Evolutionary conservation across 1,140 invertebrate species (phyloP).

Genomic region (Aphis gossypii): DNA sequence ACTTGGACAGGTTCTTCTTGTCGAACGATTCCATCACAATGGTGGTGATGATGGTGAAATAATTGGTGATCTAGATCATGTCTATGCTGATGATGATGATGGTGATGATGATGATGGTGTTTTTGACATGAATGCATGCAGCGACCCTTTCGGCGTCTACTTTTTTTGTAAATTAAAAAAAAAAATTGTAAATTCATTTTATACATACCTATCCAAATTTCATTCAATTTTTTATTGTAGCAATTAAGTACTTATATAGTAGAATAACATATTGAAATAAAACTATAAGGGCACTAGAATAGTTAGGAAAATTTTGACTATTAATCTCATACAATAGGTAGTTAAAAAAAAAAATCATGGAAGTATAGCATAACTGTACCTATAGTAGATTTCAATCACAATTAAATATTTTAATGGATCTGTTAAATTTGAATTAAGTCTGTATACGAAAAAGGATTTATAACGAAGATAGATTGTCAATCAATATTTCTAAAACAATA

Average conservation of each 20-base stretch:
- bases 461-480: too few species aligned
- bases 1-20: slow-evolving; percentile 8
- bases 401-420: background rate
- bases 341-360: background rate
- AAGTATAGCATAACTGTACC: too few species aligned
- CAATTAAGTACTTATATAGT: background rate
- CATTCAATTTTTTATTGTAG: background rate
- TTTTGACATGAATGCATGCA: slow-evolving; percentile 51
- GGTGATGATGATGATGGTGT: slow-evolving; percentile 40
- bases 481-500: too few species aligned
- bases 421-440: background rate
- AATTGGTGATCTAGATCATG: slow-evolving; percentile 47
- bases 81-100: slow-evolving; percentile 47
- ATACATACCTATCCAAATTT: background rate
- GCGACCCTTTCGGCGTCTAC: slow-evolving; percentile 39
- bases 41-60: slow-evolving; percentile 54
- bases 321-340: background rate
- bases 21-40: slow-evolving; percentile 41
- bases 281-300: background rate
- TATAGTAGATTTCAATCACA: too few species aligned
- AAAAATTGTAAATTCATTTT: background rate
- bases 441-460: too few species aligned
- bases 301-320: background rate
- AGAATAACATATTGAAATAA: background rate
- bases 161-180: background rate